Evolutionary conservation across 1,140 invertebrate genomes (phyloP).

Genomic region (Trissolcus basalis): DNA sequence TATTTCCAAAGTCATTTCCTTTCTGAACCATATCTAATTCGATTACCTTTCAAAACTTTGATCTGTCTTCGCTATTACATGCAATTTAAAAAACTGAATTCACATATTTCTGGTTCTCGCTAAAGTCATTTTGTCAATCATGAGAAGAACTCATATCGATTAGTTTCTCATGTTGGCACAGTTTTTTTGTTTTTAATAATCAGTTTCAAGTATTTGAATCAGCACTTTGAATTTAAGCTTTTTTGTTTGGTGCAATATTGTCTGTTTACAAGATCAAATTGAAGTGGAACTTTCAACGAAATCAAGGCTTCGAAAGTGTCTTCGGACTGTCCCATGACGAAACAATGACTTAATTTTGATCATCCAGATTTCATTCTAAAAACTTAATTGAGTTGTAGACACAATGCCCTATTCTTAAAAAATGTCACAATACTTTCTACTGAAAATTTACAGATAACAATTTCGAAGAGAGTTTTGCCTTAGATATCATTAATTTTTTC

Average conservation of each 20-base stretch:
- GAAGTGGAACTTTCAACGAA: constrained; percentile 31
- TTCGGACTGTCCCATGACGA: constrained; percentile 5
- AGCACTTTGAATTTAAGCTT: constrained; percentile 4
- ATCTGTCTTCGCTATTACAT: neutral
- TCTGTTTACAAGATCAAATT: neutral
- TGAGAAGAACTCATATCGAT: too few species aligned
- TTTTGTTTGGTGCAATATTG: constrained; percentile 26
- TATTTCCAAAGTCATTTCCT: constrained; percentile 37
- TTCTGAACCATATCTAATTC: constrained; percentile 8
- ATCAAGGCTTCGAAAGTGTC: constrained; percentile 35
- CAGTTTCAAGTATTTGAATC: too few species aligned
- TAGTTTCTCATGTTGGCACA: too few species aligned
- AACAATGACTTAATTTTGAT: constrained; percentile 33
- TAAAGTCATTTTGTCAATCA: too few species aligned
- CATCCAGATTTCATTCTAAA: constrained; percentile 6
- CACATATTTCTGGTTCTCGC: too few species aligned
- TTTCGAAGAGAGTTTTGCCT: too few species aligned
- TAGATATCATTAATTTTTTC: too few species aligned
- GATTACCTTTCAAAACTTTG: constrained; percentile 4
- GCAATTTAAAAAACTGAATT: too few species aligned
- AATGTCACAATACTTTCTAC: too few species aligned
- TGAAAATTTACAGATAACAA: too few species aligned
- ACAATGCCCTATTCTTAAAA: constrained; percentile 8
- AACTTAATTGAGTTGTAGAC: constrained; percentile 8
- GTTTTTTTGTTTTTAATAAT: too few species aligned